These are phyloP conservation scores for Porites rus DNA, from an alignment of 92 coral and sea anemone genomes.

Conservation along the genomic window DNA sequence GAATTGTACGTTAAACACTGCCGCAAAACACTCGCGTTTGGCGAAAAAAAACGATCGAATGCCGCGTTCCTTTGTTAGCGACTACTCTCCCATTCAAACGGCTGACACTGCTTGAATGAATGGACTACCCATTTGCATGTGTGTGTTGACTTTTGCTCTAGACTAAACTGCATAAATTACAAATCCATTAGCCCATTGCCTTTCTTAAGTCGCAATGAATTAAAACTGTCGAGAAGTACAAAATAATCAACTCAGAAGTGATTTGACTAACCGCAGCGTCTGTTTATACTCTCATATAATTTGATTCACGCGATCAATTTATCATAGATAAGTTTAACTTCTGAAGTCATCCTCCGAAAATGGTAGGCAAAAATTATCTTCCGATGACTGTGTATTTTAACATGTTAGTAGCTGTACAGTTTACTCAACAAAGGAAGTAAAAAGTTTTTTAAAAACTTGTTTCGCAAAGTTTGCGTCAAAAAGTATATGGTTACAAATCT, in stretches of 20 bases:
- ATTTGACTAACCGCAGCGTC: slow-evolving; percentile 49
- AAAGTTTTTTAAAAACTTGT: neutral
- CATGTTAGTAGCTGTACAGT: slow-evolving; percentile 37
- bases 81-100: slow-evolving; percentile 59
- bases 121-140: slow-evolving; percentile 73
- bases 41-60: slow-evolving; percentile 7
- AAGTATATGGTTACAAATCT: neutral
- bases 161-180: slow-evolving; percentile 80
- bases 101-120: slow-evolving; percentile 58
- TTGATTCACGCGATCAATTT: slow-evolving; percentile 28
- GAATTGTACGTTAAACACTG: slow-evolving; percentile 8
- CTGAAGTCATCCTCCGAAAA: slow-evolving; percentile 14
- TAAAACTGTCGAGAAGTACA: slow-evolving; percentile 53
- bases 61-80: slow-evolving; percentile 47
- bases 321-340: slow-evolving; percentile 6
- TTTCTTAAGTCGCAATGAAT: slow-evolving; percentile 51
- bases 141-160: slow-evolving; percentile 62
- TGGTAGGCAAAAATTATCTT: slow-evolving; percentile 1
- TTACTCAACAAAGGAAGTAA: slow-evolving; percentile 40
- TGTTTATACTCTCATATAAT: slow-evolving; percentile 34
- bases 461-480: neutral
- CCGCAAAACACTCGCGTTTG: slow-evolving; percentile 20
- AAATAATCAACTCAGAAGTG: slow-evolving; percentile 25
- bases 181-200: slow-evolving; percentile 58
- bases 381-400: slow-evolving; percentile 33